phyloP scores from a whole-genome alignment of 2,797 vertebrate genomes.

The Paramormyrops hopkinsi region DNA sequence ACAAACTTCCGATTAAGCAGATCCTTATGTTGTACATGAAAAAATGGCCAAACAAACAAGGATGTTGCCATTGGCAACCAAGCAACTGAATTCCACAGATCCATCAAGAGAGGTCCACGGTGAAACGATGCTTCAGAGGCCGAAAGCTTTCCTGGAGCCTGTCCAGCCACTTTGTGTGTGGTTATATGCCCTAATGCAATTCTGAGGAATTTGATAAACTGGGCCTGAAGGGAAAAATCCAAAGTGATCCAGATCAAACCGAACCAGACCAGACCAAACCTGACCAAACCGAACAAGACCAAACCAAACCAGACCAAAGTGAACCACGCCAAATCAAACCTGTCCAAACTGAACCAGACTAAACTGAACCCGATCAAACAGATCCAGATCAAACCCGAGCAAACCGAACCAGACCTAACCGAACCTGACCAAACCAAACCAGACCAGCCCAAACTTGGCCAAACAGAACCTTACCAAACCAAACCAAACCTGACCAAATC shows the following conservation, averaged over 20 bases:
- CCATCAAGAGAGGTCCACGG: neutral
- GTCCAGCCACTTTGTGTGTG: neutral
- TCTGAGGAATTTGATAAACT: neutral
- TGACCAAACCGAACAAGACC: neutral
- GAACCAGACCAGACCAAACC: neutral
- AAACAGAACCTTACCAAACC: neutral
- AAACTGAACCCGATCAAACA: neutral
- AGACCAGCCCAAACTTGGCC: neutral
- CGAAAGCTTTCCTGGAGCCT: neutral
- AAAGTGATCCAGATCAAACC: neutral
- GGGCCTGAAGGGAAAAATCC: neutral
- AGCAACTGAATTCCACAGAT: neutral
- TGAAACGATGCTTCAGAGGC: neutral
- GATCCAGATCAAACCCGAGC: neutral
- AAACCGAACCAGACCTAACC: neutral
- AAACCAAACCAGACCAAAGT: neutral
- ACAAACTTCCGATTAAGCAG: conserved; percentile 15
- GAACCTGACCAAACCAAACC: neutral
- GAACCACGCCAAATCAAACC: neutral
- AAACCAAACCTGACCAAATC: neutral
- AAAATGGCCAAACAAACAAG: conserved; percentile 13
- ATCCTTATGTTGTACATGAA: neutral
- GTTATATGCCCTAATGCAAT: neutral
- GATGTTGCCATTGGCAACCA: conserved; percentile 10
- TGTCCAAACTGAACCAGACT: neutral